Base-by-base conservation (phyloP, 2,888 invertebrate species). In the Habrosyne pyritoides region DNA sequence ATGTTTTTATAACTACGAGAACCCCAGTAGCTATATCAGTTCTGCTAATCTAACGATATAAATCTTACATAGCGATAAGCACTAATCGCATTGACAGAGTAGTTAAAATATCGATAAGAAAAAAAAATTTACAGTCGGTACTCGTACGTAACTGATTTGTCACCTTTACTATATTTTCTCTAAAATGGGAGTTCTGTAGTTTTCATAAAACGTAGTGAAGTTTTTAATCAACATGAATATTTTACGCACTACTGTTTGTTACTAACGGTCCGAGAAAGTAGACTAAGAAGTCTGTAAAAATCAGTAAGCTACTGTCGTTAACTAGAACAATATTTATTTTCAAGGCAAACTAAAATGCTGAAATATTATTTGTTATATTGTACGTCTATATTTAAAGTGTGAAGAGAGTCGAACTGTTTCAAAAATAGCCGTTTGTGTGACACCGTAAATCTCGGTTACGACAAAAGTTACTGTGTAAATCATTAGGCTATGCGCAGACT, bases 361-460 rank as follows among this genome's bases (percentile, higher is more conserved):
- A 82, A 83, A 83, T 82, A 84, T 84, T 80, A 85, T 85, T 83
- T 81, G 83, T 86, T 84, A 84, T 86, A 86, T 87, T 89, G 84
- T 83, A 75, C 75, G 75, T 83, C 88, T 91, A 91, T 89, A 88
- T 85, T 88, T 90, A 89, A 86, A 86, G 81, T 82, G 88, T 78
- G 86, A 85, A 86, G 86, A 85, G 87, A 88, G 83, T 81, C 80
- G 84, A 84, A 84, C 83, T 64, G 79, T 70, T 84, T 85, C 84
- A 83, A 89, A 90, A 90, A 89, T 91, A 91, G 79, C 71, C 67
- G 77, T 82, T 82, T 76, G 80, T 80, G 83, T 83, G 89, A 86
- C 90, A 86, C 84, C 81, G 87, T 90, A 90, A 89, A 90, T 90
- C 87, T 87, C 71, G 60, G 77, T 83, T 84, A 89, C 85, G 84